Conservation (phyloP, 2,113 vertebrate genomes). For the Hydropotes inermis region DNA sequence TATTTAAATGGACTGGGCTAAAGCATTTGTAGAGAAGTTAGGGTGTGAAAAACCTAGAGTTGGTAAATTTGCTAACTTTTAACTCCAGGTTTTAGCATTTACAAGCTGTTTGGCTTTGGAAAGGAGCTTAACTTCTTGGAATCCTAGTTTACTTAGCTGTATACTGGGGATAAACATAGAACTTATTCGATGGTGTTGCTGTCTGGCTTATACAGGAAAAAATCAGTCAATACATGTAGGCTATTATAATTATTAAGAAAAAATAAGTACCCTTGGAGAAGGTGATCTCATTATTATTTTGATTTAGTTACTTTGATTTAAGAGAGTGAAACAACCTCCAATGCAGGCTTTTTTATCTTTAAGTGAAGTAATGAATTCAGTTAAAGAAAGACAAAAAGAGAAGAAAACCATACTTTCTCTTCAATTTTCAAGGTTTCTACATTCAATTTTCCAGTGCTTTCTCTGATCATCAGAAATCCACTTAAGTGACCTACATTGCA, state of each 20-base stretch:
- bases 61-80: background rate
- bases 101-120: background rate
- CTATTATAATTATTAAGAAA: background rate
- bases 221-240: background rate
- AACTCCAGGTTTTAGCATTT: background rate
- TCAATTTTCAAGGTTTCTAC: background rate
- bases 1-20: background rate
- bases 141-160: background rate
- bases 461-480: background rate
- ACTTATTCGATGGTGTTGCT: rapidly evolving
- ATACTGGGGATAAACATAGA: background rate
- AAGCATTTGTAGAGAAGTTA: background rate
- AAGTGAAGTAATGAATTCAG: background rate
- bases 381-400: background rate
- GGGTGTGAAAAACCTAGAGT: background rate
- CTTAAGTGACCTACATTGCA: background rate
- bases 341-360: background rate
- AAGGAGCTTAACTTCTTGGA: background rate
- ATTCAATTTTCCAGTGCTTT: background rate
- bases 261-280: background rate
- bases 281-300: background rate
- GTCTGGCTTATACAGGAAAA: background rate
- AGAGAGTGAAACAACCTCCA: background rate
- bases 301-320: background rate
- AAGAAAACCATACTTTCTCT: background rate